Base-by-base conservation (phyloP, 2,113 vertebrate species). In the Falco punctatus region DNA sequence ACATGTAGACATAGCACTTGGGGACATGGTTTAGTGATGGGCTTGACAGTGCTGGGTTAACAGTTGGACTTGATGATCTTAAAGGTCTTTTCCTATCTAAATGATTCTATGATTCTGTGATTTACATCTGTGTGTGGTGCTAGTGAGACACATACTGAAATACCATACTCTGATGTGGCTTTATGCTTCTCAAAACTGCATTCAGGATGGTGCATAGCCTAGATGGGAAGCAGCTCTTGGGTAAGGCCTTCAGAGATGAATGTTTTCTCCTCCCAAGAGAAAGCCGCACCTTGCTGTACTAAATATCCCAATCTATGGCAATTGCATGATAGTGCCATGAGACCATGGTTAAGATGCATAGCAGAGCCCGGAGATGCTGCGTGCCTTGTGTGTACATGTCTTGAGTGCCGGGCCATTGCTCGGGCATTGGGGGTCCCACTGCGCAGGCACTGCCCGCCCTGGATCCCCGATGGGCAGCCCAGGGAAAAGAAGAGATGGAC, bases 81-180 rank as follows among this genome's bases (percentile, higher is more conserved):
- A 42, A 42, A 42, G 42, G 42, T 42, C 42, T 42, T 42, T 42
- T 42, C 42, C 12, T 13, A 42, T 14, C 42, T 42, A 42, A 42
- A 42, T 14, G 14, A 42, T 42, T 42, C 42, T 42, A 14, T 42
- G 42, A 42, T 42, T 42, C 42, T 42, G 42, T 42, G 30, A 38
- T 16, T 9, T 7, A 2, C 49, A 5, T 1, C 11, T 2, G 9
- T 20, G 40, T 2, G 1, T 0, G 6, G n/a, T 30, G 57, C 49
- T 35, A 24, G 11, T 7, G 46, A 5, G 49, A 8, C 38, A 19
- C 2, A 3, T 9, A 20, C 55, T 2, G 15, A 6, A 59, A 19
- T 17, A 12, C 12, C 2, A 1, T 21, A 1, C 22, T 9, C 26
- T 3, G 19, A 7, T 2, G 48, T 4, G 52, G 24, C 28, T n/a